Conservation (phyloP, 2,113 vertebrate genomes). For the Pyrgilauda ruficollis region DNA sequence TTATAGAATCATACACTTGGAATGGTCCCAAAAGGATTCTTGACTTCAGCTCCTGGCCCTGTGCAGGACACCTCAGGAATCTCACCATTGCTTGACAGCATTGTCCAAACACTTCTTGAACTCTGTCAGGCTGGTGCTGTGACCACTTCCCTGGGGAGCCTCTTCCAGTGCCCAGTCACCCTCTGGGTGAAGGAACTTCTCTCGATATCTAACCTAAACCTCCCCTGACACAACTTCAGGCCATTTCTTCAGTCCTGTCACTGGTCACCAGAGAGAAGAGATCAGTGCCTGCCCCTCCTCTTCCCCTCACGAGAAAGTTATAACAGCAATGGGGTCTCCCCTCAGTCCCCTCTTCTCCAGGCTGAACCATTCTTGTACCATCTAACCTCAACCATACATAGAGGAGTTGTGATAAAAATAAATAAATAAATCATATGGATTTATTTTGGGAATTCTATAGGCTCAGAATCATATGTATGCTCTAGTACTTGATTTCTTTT, state of each 20-base stretch:
- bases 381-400: not conserved
- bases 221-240: not conserved
- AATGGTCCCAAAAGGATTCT: not conserved
- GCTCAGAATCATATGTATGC: not conserved
- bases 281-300: not conserved
- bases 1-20: not conserved
- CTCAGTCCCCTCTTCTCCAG: not conserved
- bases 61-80: not conserved
- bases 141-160: not conserved
- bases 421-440: not conserved
- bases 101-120: not conserved
- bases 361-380: not conserved
- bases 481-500: not conserved
- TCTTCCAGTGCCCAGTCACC: not conserved
- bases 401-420: not conserved
- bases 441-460: not conserved
- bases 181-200: not conserved
- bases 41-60: not conserved
- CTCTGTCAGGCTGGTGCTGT: not conserved
- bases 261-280: not conserved
- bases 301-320: rapidly evolving
- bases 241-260: not conserved
- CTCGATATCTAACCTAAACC: not conserved
- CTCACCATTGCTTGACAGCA: not conserved
- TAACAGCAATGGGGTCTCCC: too few relatives aligned